phyloP scores from a whole-genome alignment of 2,113 vertebrate genomes.

The Eretmochelys imbricata region DNA sequence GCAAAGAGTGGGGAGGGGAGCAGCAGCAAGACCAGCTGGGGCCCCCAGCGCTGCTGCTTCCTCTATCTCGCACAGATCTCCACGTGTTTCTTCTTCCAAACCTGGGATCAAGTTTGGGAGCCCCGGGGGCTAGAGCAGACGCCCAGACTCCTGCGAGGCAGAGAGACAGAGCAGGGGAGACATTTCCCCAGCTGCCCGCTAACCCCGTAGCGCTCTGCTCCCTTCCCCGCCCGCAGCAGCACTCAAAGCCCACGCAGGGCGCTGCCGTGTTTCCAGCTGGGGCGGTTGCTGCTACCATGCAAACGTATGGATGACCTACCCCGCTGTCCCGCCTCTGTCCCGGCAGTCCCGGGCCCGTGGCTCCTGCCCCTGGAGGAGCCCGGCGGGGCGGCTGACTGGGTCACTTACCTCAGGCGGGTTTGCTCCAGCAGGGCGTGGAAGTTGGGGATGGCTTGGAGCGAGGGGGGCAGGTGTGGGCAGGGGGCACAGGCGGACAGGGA shows the following conservation, averaged over 20 bases:
- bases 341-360: background rate
- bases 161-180: background rate
- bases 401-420: too few species aligned
- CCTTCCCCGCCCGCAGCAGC: background rate
- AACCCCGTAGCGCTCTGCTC: background rate
- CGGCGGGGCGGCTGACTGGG: background rate
- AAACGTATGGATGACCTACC: accelerated
- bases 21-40: background rate
- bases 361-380: background rate
- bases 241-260: too few species aligned
- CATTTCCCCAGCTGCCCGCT: background rate
- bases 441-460: background rate
- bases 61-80: background rate
- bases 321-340: accelerated
- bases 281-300: background rate
- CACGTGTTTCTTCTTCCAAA: background rate
- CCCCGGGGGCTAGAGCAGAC: background rate
- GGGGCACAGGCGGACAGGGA: background rate
- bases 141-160: background rate
- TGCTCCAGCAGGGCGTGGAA: background rate
- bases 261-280: background rate
- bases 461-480: slow-evolving; percentile 9
- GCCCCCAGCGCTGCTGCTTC: background rate
- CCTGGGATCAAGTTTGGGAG: background rate
- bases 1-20: background rate